phyloP scores from a whole-genome alignment of 2,888 invertebrate species.

The Lasioglossum leucozonium region DNA sequence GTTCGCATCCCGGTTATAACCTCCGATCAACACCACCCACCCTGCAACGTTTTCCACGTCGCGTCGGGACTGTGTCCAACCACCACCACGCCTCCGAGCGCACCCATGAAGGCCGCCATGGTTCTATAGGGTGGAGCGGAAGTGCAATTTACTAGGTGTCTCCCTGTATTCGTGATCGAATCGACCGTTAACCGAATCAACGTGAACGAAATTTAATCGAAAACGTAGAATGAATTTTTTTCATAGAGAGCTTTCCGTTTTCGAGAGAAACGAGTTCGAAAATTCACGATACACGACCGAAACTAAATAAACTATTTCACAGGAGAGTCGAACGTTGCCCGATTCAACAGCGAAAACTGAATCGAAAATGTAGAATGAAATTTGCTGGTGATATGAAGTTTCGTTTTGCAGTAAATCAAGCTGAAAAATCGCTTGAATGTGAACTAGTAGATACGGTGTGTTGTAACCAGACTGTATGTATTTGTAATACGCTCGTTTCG shows the following conservation, averaged over 20 bases:
- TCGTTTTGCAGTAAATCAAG: background rate
- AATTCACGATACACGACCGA: background rate
- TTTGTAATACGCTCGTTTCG: background rate
- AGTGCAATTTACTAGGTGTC: background rate
- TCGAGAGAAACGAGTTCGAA: background rate
- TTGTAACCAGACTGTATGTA: background rate
- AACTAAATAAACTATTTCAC: background rate
- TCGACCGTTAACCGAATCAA: background rate
- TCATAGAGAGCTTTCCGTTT: background rate
- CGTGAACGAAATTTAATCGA: background rate
- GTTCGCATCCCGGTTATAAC: slow-evolving; percentile 71
- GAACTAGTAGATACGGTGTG: background rate
- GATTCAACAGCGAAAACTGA: no score
- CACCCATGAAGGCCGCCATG: slow-evolving; percentile 49
- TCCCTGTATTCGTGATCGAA: background rate
- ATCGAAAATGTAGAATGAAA: background rate
- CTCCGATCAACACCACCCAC: slow-evolving; percentile 58
- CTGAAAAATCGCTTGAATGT: background rate
- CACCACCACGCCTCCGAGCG: slow-evolving; percentile 42
- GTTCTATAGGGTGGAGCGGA: slow-evolving; percentile 16
- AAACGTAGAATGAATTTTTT: background rate
- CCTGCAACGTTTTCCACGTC: slow-evolving; percentile 31
- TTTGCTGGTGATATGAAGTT: background rate
- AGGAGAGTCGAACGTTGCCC: no score
- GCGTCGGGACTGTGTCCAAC: slow-evolving; percentile 23